Evolutionary conservation across 2,113 vertebrate species (phyloP).

Genomic region (Phyllostomus hastatus): DNA sequence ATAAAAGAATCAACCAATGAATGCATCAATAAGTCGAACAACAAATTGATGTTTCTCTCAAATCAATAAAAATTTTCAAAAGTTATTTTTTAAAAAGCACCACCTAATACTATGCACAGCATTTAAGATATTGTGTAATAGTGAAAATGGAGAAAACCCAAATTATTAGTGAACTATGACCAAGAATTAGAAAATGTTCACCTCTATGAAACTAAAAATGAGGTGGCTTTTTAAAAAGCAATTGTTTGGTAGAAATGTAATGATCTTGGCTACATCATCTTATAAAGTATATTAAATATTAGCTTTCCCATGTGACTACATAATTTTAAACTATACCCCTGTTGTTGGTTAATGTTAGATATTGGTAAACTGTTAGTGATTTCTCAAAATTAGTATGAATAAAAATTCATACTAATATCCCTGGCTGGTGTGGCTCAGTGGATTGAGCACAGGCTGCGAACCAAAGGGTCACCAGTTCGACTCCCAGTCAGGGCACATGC

Average conservation of each 20-base stretch:
- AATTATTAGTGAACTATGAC: slow-evolving; percentile 6
- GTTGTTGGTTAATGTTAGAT: slow-evolving; percentile 5
- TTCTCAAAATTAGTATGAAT: slow-evolving; percentile 11
- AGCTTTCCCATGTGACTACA: background rate
- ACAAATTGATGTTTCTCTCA: background rate
- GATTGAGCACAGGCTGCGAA: too few relatives aligned
- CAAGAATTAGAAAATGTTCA: background rate
- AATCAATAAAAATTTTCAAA: too few relatives aligned
- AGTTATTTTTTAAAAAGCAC: background rate
- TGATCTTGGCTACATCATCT: background rate
- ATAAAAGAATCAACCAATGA: too few relatives aligned
- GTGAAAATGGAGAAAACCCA: background rate
- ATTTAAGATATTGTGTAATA: background rate
- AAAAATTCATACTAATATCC: background rate
- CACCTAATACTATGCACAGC: background rate
- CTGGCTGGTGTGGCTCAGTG: too few relatives aligned
- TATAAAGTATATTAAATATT: background rate
- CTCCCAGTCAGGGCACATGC: too few relatives aligned
- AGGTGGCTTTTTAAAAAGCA: background rate
- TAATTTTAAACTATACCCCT: background rate
- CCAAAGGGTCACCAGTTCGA: too few relatives aligned
- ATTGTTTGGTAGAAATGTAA: background rate
- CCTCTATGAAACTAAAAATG: background rate
- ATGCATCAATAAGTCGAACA: too few relatives aligned
- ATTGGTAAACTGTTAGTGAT: background rate